phyloP scores from a whole-genome alignment of 2,888 invertebrate genomes.

The Myopa tessellatipennis region DNA sequence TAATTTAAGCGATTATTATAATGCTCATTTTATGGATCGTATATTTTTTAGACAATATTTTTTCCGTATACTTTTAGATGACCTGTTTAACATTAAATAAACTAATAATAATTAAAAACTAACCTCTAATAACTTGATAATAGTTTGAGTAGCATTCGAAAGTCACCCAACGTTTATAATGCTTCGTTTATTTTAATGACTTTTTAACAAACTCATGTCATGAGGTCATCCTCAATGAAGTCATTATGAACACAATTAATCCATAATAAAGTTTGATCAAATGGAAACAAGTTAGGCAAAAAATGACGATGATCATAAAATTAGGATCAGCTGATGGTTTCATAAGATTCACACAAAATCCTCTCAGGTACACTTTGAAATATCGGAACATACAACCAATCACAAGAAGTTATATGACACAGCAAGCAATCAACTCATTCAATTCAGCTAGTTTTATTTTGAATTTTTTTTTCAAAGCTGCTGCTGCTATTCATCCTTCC shows the following conservation, averaged over 20 bases:
- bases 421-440: not conserved
- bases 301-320: not conserved
- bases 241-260: not conserved
- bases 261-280: not conserved
- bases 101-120: too few relatives aligned
- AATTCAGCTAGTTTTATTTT: not conserved
- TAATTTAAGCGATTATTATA: too few relatives aligned
- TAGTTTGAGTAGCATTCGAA: too few relatives aligned
- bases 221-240: not conserved
- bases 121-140: too few relatives aligned
- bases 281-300: not conserved
- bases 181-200: too few relatives aligned
- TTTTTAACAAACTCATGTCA: too few relatives aligned
- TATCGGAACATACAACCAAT: not conserved
- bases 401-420: constrained; percentile 3
- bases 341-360: not conserved
- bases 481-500: not conserved
- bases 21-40: too few relatives aligned
- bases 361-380: not conserved
- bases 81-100: too few relatives aligned
- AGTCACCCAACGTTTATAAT: too few relatives aligned
- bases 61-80: too few relatives aligned
- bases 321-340: not conserved
- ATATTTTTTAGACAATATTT: too few relatives aligned
- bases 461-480: not conserved